phyloP scores from a whole-genome alignment of 2,113 vertebrate species.

The Oxygymnocypris stewartii region DNA sequence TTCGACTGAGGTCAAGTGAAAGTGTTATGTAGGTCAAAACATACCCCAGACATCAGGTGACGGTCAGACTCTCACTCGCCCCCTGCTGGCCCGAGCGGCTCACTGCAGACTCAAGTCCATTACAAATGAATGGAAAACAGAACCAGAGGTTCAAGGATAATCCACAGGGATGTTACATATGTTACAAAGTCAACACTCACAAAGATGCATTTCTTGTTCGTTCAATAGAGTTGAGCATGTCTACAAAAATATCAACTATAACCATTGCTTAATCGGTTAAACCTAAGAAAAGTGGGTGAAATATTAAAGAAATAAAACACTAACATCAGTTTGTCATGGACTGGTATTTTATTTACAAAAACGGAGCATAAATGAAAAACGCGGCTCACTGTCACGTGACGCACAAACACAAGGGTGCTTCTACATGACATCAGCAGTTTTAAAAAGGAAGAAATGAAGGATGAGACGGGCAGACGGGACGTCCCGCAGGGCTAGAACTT shows the following conservation, averaged over 20 bases:
- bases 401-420: constrained; percentile 36
- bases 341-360: constrained; percentile 77
- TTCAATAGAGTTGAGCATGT: too few species aligned
- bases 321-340: not conserved
- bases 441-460: constrained; percentile 13
- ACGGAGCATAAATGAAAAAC: constrained; percentile 53
- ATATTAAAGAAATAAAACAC: not conserved
- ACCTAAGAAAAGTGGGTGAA: not conserved
- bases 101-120: not conserved
- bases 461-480: constrained; percentile 10
- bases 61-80: constrained; percentile 28
- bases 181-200: not conserved
- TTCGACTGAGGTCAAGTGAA: constrained; percentile 54
- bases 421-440: not conserved
- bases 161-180: too few species aligned
- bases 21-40: constrained; percentile 70
- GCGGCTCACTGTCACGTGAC: constrained; percentile 26
- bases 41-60: constrained; percentile 61
- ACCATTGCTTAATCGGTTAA: too few species aligned
- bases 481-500: constrained; percentile 79
- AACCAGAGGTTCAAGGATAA: not conserved
- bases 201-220: not conserved
- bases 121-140: not conserved
- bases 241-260: not conserved
- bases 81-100: constrained; percentile 21